Base-by-base conservation (phyloP, 2,797 vertebrate species). In the Leucoraja ocellata region DNA sequence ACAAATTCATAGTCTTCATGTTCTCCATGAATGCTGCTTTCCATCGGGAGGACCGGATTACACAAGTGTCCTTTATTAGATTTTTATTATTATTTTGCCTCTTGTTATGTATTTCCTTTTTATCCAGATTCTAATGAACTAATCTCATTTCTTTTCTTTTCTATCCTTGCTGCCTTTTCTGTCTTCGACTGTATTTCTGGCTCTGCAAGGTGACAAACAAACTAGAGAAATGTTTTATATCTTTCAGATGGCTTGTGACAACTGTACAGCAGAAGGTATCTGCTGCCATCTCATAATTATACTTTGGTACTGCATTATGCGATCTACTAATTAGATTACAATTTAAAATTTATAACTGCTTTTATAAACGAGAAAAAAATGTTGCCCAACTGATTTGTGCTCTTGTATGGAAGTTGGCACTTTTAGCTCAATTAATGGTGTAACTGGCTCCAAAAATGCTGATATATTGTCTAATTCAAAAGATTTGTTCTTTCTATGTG, bases 251-350 rank as follows among this genome's bases (percentile, higher is more conserved):
- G 97, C 98, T 98, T 99, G 98, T 97, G 98, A 99, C 98, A 97
- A 98, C 98, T 99, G 98, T 98, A 98, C 98, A 97, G 98, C 98
- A 98, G 98, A 98, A 99, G 99, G 99, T 99, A 99, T 98, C 98
- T 98, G 97, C 98, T 98, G 97, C 97, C 96, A 97, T 97, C 97
- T 96, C 97, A 96, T 97, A 97, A 98, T 96, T 92, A 76, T 92
- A 58, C 71, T 92, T 96, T 96, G 95, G 96, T 95, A 94, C 94
- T 95, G 95, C 96, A 96, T 97, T 97, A 97, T 97, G 97, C 96
- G 96, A 96, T 96, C 96, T 96, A 96, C 96, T 92, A 74, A 92
- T 58, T 92, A 92, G 36, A 25, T 91, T 91, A 91, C 21, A 94
- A 93, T 94, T 94, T 23, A 94, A 94, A 93, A 23, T 93, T 93